Conservation (phyloP, 1,140 invertebrate genomes). For the Andricus grossulariae region DNA sequence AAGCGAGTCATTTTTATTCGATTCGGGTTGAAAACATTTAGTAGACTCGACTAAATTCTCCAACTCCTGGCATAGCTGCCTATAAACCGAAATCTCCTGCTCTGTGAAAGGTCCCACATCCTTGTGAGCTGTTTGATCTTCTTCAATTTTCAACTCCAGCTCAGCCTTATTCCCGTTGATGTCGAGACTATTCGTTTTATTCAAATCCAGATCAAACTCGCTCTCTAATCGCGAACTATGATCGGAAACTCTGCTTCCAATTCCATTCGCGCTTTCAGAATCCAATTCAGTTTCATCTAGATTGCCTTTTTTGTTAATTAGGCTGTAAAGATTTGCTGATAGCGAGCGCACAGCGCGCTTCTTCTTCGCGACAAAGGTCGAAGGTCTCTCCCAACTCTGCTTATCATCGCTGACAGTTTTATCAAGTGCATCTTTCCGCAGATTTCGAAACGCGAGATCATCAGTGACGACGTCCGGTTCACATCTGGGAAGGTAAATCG, state of each 20-base stretch:
- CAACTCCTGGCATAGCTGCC: constrained; percentile 54
- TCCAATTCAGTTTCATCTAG: constrained; percentile 44
- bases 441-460: constrained; percentile 88
- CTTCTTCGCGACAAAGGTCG: constrained; percentile 76
- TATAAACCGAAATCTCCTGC: constrained; percentile 53
- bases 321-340: constrained; percentile 86
- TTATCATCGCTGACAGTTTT: background rate
- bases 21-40: constrained; percentile 33
- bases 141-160: constrained; percentile 33
- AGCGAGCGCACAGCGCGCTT: constrained; percentile 86
- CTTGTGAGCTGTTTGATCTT: background rate
- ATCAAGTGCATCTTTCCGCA: constrained; percentile 83
- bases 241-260: constrained; percentile 16
- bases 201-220: constrained; percentile 3
- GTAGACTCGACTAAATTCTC: constrained; percentile 53
- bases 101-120: constrained; percentile 43
- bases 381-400: background rate
- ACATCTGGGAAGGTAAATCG: constrained; percentile 80
- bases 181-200: constrained; percentile 32
- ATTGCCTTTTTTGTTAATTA: constrained; percentile 73
- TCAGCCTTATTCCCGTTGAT: constrained; percentile 50
- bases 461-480: constrained; percentile 90
- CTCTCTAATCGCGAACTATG: background rate
- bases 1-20: background rate
- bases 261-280: constrained; percentile 37